Percentiles rank a stretch among this genome's conserved stretches.
Evolutionary conservation across 2,888 invertebrate species (phyloP).

Genomic region (Malachius bipustulatus): DNA sequence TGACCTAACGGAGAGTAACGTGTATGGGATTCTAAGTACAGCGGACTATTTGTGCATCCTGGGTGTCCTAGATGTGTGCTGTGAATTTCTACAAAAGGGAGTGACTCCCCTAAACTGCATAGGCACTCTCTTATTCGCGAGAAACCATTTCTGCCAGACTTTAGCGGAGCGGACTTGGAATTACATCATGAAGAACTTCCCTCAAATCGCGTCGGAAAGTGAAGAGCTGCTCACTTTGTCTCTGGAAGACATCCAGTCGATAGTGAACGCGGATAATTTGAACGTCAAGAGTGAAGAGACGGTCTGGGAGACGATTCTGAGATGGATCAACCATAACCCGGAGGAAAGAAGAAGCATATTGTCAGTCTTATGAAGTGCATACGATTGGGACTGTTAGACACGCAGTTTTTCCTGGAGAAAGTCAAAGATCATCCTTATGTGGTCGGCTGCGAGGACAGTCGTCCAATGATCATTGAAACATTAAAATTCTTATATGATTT

Average conservation of each 20-base stretch:
- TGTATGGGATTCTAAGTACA: conserved; percentile 66
- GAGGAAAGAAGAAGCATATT: conserved; percentile 59
- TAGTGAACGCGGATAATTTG: conserved; percentile 72
- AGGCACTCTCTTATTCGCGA: conserved; percentile 73
- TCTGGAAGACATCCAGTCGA: conserved; percentile 58
- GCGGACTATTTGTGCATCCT: conserved; percentile 82
- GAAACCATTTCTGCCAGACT: conserved; percentile 60
- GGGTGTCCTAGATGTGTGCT: conserved; percentile 70
- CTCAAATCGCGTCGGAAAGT: conserved; percentile 58
- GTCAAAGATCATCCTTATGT: conserved; percentile 84
- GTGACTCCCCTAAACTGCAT: conserved; percentile 71
- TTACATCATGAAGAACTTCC: conserved; percentile 57
- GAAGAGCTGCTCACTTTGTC: conserved; percentile 62
- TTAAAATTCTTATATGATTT: conserved; percentile 84
- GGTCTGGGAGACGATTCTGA: conserved; percentile 75
- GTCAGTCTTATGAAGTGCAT: conserved; percentile 70
- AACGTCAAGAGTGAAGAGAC: conserved; percentile 80
- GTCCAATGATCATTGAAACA: conserved; percentile 83
- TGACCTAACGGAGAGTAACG: conserved; percentile 64
- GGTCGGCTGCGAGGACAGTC: conserved; percentile 66
- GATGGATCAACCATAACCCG: conserved; percentile 76
- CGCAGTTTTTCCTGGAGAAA: conserved; percentile 81
- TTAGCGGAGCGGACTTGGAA: conserved; percentile 50
- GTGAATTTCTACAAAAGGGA: conserved; percentile 56
- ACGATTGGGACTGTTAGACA: conserved; percentile 71